Evolutionary conservation across 2,113 vertebrate species (phyloP).

Genomic region (Pristiophorus japonicus): DNA sequence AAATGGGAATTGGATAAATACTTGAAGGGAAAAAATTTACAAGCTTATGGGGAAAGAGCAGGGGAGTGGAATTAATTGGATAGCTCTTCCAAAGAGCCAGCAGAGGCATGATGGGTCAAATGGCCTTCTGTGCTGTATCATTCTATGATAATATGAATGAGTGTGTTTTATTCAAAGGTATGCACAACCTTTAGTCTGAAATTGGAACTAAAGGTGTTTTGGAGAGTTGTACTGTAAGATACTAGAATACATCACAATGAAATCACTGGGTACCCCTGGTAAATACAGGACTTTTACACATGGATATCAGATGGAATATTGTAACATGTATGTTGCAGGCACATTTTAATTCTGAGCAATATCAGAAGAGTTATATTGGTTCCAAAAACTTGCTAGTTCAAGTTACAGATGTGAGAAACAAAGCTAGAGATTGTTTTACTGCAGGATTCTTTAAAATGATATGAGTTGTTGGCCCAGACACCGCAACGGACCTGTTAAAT

Average conservation of each 20-base stretch:
- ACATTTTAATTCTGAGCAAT: slow-evolving; percentile 9
- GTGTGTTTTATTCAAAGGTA: background rate
- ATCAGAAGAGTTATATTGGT: background rate
- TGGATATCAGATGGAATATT: background rate
- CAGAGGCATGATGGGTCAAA: background rate
- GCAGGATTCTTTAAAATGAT: slow-evolving; percentile 61
- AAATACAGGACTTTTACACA: background rate
- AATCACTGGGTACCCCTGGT: background rate
- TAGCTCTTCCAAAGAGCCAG: background rate
- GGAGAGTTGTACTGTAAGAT: background rate
- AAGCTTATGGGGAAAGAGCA: background rate
- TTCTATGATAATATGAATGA: background rate
- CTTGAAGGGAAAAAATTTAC: background rate
- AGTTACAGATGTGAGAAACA: slow-evolving; percentile 69
- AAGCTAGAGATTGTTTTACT: slow-evolving; percentile 70
- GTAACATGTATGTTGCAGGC: background rate
- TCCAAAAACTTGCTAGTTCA: background rate
- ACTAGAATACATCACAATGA: background rate
- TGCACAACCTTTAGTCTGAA: background rate
- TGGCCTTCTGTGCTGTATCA: background rate
- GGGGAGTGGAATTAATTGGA: background rate
- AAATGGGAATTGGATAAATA: background rate
- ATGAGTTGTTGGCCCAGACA: slow-evolving; percentile 67
- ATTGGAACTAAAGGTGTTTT: background rate
- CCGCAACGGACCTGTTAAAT: slow-evolving; percentile 69